phyloP scores from a whole-genome alignment of 92 coral and sea anemone genomes.

The Porites divaricata region DNA sequence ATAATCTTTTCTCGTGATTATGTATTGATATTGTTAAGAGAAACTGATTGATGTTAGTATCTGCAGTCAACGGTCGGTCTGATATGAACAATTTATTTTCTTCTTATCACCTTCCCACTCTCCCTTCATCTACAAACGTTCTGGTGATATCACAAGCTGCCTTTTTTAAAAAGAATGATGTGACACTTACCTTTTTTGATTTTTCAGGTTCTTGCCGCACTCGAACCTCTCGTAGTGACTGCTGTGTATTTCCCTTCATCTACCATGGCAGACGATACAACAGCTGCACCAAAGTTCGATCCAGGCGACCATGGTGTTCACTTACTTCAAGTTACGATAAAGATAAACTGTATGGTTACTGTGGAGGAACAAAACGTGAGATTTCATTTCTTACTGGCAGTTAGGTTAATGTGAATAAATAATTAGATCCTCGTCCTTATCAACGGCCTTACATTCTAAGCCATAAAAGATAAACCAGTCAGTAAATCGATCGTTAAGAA shows the following conservation, averaged over 20 bases:
- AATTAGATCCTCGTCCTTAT: background rate
- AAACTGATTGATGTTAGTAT: no score
- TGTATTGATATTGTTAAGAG: no score
- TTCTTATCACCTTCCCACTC: no score
- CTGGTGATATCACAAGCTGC: no score
- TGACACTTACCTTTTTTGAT: background rate
- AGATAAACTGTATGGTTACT: constrained; percentile 57
- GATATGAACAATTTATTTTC: no score
- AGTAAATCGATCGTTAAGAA: background rate
- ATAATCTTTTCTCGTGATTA: no score
- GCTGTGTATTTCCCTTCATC: constrained; percentile 76
- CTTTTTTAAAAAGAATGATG: background rate
- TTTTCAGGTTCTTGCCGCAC: constrained; percentile 23
- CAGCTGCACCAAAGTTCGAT: constrained; percentile 50
- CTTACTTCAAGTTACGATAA: constrained; percentile 67
- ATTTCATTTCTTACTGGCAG: background rate
- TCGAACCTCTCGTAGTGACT: constrained; percentile 36
- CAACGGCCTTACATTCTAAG: background rate
- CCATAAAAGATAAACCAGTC: background rate
- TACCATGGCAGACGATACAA: constrained; percentile 57
- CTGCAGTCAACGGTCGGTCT: no score
- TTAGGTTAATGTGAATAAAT: background rate
- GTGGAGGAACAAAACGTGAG: constrained; percentile 46
- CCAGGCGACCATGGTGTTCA: constrained; percentile 72
- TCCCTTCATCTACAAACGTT: no score